A percentile compares a stretch with the other conserved stretches of the same genome.
Conservation (phyloP, 1,140 invertebrate genomes). For the Frieseomelitta varia region DNA sequence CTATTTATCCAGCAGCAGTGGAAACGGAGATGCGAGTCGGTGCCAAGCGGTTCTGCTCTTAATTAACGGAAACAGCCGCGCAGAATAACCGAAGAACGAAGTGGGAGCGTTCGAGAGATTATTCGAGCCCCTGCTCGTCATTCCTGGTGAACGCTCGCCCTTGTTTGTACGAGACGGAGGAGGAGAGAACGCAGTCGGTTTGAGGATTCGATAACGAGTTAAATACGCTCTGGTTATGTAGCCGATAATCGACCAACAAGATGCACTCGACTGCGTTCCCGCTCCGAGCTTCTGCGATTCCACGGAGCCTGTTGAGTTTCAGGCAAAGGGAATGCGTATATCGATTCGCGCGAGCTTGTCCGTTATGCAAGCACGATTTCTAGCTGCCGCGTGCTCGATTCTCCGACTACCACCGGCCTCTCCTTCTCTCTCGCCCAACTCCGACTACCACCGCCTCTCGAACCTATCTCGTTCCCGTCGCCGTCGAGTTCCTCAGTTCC, state of each 20-base stretch:
- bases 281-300: slow-evolving; percentile 22
- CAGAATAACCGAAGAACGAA: slow-evolving; percentile 31
- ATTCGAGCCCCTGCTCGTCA: neutral
- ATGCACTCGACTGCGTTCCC: slow-evolving; percentile 37
- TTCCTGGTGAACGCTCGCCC: neutral
- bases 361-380: slow-evolving; percentile 56
- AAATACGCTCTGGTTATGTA: slow-evolving; percentile 29
- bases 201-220: slow-evolving; percentile 48
- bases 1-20: neutral
- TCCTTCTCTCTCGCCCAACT: too few species aligned
- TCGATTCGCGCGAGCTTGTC: slow-evolving; percentile 51
- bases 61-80: slow-evolving; percentile 42
- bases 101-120: slow-evolving; percentile 19
- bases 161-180: neutral
- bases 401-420: slow-evolving; percentile 20
- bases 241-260: slow-evolving; percentile 51
- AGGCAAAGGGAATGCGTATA: slow-evolving; percentile 43
- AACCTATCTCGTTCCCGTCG: slow-evolving; percentile 21
- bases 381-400: slow-evolving; percentile 21
- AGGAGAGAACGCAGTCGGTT: neutral
- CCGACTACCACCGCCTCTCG: too few species aligned
- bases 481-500: slow-evolving; percentile 45
- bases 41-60: neutral
- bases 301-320: slow-evolving; percentile 36
- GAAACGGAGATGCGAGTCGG: neutral